Evolutionary conservation across 2,113 vertebrate species (phyloP).

Genomic region (Potamarius usumacintae): DNA sequence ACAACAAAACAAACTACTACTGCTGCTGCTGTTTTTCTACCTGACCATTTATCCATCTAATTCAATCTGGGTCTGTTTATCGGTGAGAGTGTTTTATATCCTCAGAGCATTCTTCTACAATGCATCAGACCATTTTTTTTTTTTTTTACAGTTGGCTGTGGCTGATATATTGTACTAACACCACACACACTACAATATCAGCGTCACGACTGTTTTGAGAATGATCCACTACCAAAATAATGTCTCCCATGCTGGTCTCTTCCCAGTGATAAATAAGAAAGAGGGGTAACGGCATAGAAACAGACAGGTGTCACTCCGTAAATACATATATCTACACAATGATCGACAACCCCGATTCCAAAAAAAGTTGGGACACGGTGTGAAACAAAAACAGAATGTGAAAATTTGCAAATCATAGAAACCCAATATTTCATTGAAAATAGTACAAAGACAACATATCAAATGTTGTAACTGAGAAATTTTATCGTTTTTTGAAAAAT

Average conservation of each 20-base stretch:
- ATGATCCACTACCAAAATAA: background rate
- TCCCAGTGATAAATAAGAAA: background rate
- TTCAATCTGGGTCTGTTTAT: background rate
- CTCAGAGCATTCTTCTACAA: background rate
- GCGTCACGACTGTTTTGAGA: background rate
- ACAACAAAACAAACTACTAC: background rate
- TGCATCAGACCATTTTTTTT: background rate
- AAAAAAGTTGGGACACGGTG: too few species aligned
- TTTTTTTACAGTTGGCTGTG: background rate
- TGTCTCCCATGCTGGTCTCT: background rate
- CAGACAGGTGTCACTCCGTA: too few species aligned
- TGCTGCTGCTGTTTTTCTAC: background rate
- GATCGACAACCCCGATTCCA: background rate
- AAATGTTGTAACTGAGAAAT: too few species aligned
- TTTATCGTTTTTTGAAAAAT: too few species aligned
- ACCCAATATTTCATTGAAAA: too few species aligned
- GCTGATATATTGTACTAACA: background rate
- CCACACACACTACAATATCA: background rate
- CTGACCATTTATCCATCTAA: background rate
- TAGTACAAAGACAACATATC: too few species aligned
- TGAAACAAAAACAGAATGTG: too few species aligned
- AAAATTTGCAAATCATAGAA: too few species aligned
- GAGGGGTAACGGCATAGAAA: background rate
- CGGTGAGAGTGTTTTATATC: slow-evolving; percentile 5
- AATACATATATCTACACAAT: background rate